Conservation (phyloP, 2,888 invertebrate species). For the Ethmia dodecea region DNA sequence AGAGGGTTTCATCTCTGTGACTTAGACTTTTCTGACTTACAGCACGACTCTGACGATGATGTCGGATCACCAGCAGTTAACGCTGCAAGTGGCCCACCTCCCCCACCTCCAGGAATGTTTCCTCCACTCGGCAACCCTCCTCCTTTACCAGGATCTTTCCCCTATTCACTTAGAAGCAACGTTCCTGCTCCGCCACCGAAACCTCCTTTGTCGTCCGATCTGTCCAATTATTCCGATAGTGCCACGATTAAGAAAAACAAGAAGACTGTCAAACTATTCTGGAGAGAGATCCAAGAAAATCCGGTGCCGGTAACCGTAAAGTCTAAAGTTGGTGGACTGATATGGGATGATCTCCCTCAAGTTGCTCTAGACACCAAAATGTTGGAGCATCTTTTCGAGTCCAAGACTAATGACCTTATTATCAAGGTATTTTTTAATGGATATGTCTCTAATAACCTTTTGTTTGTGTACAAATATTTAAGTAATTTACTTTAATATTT, state of each 20-base stretch:
- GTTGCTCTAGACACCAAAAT: slow-evolving; percentile 94
- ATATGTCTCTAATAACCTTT: no score
- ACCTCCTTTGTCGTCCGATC: slow-evolving; percentile 46
- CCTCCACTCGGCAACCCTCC: slow-evolving; percentile 64
- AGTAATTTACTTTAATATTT: no score
- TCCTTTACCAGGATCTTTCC: slow-evolving; percentile 70
- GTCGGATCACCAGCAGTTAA: slow-evolving; percentile 82
- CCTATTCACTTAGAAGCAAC: slow-evolving; percentile 54
- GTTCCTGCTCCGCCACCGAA: slow-evolving; percentile 59
- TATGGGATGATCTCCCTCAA: slow-evolving; percentile 94
- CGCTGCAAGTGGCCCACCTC: slow-evolving; percentile 84
- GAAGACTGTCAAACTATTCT: slow-evolving; percentile 98
- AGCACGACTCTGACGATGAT: slow-evolving; percentile 91
- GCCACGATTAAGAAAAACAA: slow-evolving; percentile 88
- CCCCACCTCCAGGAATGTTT: slow-evolving; percentile 85
- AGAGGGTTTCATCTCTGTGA: slow-evolving; percentile 92
- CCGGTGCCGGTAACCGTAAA: slow-evolving; percentile 69
- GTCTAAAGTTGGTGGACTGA: slow-evolving; percentile 82
- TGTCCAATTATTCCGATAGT: slow-evolving; percentile 60
- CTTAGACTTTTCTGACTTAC: slow-evolving; percentile 96
- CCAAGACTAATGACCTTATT: slow-evolving; percentile 95
- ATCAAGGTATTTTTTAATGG: slow-evolving; percentile 83
- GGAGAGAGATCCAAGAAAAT: slow-evolving; percentile 95
- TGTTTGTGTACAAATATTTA: no score
- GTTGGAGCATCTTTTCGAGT: slow-evolving; percentile 97